Base-by-base conservation (phyloP, 23 tunicate genomes). In the Botrylloides violaceus region DNA sequence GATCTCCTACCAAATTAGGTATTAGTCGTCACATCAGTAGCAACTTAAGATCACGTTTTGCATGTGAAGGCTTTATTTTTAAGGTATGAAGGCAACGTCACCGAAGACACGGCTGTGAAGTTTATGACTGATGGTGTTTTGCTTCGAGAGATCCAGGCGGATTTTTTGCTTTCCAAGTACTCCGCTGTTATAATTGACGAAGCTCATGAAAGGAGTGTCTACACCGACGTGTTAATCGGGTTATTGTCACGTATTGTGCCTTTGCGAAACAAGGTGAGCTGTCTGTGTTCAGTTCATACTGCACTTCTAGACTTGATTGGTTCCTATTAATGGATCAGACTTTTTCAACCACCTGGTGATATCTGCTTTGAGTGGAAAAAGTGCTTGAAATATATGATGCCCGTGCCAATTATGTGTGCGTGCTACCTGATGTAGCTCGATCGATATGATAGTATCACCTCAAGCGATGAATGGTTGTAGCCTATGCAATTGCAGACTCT, bases 61-160 rank as follows among this genome's bases (percentile, higher is more conserved):
- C n/a, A n/a, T n/a, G n/a, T n/a, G n/a, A n/a, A n/a, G n/a, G n/a
- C n/a, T n/a, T n/a, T 15, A 15, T 1, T 1, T 33, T 49, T 1
- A 39, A 85, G 98, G 50, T 85, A 93, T 58, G 95, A 85, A 50
- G 90, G 76, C 58, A 93, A 85, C 61, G 88, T 85, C 32, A 84
- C 95, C 0, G 35, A 34, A 3, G 72, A 77, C 58, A 93, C 98
- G 1, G 65, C 70, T 9, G 65, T 93, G 4, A 81, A 81, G 65
- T 86, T 93, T 66, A 93, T 93, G 98, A 93, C 98, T 1, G 98
- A 93, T 29, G 98, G 98, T 5, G 85, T 86, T 22, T 64, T 93
- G 64, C 43, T 86, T 6, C 87, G 88, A 6, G 94, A 93, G 53
- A 38, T 93, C 59, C 83, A 81, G 74, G 79, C 60, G 53, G 98